Base-by-base conservation (phyloP, 2,888 invertebrate genomes). In the Mechanitis mazaeus region DNA sequence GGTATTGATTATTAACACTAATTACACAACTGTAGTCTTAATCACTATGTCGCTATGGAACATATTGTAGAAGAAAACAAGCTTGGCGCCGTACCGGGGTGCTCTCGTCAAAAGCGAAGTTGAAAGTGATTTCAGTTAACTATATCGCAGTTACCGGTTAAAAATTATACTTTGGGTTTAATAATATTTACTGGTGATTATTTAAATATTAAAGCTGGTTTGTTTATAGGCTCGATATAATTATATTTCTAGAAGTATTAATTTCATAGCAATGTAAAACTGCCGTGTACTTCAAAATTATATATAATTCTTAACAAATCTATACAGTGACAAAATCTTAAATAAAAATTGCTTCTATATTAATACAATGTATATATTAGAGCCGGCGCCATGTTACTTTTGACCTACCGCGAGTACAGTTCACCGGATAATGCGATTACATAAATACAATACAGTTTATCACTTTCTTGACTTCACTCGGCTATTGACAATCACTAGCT, bases 11-110 rank as follows among this genome's bases (percentile, higher is more conserved):
- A 87, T 86, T 83, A 80, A 78, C 85, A 88, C 87, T 84, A 85
- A 78, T 72, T 80, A 83, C 79, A 84, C 81, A 81, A 88, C 85
- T 86, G 85, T 87, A 87, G 86, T 81, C 88, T 88, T 88, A 88
- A 61, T 50, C 50, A 31, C 50, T 50, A 50, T 50, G 50, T 50
- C 31, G 20, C 50, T 31, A 31, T 31, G 50, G 31, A 50, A 9
- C 6, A 31, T 47, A 47, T 56, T 56, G 45, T 56, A 20, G 55
- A 11, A 47, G 38, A 31, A 54, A 38, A 50, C 12, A 33, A 55
- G 58, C 50, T 60, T 59, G 55, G 60, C 62, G 50, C 50, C 9
- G 31, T 7, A 50, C 28, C 4, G 31, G 11, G 7, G 50, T 6
- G 6, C 2, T 28, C 31, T 28, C 9, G 50, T 31, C 9, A 31